These are phyloP conservation scores for Dermatemys mawii DNA, from an alignment of 2,113 vertebrate species.

Conservation along the genomic window DNA sequence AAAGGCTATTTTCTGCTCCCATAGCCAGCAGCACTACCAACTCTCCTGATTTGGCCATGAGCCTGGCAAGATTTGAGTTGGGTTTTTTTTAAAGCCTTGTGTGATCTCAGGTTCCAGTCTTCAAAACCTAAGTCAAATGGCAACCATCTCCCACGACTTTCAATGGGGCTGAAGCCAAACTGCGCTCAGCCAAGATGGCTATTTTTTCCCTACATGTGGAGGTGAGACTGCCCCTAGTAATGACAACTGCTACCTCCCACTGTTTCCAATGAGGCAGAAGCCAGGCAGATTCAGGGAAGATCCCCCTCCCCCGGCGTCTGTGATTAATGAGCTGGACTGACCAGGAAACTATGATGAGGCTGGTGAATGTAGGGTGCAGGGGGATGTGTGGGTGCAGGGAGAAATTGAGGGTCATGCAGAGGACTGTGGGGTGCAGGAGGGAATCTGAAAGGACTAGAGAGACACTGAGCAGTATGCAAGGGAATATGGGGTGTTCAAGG, in stretches of 20 bases:
- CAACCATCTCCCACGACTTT: not conserved
- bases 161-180: not conserved
- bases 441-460: not conserved
- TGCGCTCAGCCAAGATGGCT: not conserved
- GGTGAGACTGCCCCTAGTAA: rapidly evolving
- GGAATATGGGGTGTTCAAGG: not conserved
- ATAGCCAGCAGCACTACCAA: rapidly evolving
- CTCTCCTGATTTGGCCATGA: not conserved
- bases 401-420: too few relatives aligned
- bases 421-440: not conserved
- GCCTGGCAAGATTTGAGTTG: not conserved
- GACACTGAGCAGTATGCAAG: not conserved
- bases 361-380: not conserved
- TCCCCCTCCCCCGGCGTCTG: not conserved
- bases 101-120: not conserved
- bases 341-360: not conserved
- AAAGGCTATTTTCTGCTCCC: not conserved
- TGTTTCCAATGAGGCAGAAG: not conserved
- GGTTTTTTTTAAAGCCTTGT: not conserved
- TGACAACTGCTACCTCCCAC: not conserved
- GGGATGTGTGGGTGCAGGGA: too few relatives aligned
- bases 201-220: rapidly evolving
- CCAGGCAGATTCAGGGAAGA: not conserved
- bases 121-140: not conserved
- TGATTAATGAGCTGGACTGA: not conserved